Percentiles rank a stretch among this genome's conserved stretches.
phyloP scores from a whole-genome alignment of 2,888 invertebrate genomes.

The Endotricha flammealis region DNA sequence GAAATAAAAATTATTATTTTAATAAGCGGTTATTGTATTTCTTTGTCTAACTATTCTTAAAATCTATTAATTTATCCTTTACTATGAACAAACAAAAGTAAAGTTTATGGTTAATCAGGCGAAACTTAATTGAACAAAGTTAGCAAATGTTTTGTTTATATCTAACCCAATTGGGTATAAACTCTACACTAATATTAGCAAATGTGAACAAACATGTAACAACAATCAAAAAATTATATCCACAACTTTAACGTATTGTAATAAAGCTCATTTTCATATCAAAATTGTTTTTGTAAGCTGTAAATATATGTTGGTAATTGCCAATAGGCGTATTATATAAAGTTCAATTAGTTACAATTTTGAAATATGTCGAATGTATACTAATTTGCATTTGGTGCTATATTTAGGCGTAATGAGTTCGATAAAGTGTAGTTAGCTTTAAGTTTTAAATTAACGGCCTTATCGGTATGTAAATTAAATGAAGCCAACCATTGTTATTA shows the following conservation, averaged over 20 bases:
- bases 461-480: too few relatives aligned
- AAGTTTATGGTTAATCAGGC: conserved; percentile 21
- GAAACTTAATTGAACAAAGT: conserved; percentile 25
- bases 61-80: too few relatives aligned
- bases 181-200: conserved; percentile 27
- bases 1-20: too few relatives aligned
- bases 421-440: not conserved
- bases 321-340: conserved; percentile 20
- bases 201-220: conserved; percentile 15
- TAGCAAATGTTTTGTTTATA: conserved; percentile 28
- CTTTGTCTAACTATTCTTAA: too few relatives aligned
- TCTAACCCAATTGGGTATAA: conserved; percentile 23
- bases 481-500: too few relatives aligned
- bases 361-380: conserved; percentile 18
- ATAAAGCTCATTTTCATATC: conserved; percentile 1
- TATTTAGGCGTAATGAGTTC: not conserved
- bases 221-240: not conserved
- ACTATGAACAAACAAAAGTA: conserved; percentile 3
- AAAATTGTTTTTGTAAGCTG: not conserved
- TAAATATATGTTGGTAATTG: conserved; percentile 2
- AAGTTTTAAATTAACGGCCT: too few relatives aligned
- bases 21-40: too few relatives aligned
- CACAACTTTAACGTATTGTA: not conserved
- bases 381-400: conserved; percentile 12
- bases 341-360: conserved; percentile 19